Base-by-base conservation (phyloP, 2,888 invertebrate genomes). In the Tethea ocularis region DNA sequence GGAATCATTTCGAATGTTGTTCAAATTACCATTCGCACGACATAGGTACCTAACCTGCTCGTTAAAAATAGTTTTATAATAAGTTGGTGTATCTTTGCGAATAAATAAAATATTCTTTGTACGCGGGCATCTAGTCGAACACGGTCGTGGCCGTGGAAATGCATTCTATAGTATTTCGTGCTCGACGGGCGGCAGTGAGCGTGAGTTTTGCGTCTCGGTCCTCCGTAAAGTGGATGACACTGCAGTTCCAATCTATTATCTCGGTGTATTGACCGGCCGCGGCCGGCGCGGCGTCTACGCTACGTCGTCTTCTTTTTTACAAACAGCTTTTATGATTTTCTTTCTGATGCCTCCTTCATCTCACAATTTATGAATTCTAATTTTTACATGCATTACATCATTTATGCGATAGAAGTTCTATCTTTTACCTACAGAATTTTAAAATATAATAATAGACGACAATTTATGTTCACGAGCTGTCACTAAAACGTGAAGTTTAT, bases 191-290 rank as follows among this genome's bases (percentile, higher is more conserved):
- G 54, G 33, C 22, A 33, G 54, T 54, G 36, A 75, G 71, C 68
- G 71, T 72, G 71, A 69, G 69, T 71, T 72, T 74, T 68, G 76
- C 71, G 65, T 70, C n/a, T n/a, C 36, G 54, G 36, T 68, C 73
- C 76, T 82, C 72, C 77, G 80, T 75, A 78, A 72, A 77, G 72
- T 74, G 76, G 76, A 84, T 86, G 86, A 86, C 83, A 83, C 61
- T 76, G 86, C 84, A 80, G 62, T 83, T 82, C 71, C 71, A 72
- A 74, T 78, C 72, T 69, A 77, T 77, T 76, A 69, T 71, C 68
- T 68, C 68, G 62, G 75, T 72, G 72, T 80, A 78, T 78, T 78
- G 83, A 82, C 80, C 80, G 72, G n/a, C n/a, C n/a, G n/a, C n/a
- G n/a, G n/a, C n/a, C n/a, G n/a, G n/a, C n/a, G n/a, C n/a, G n/a